Percentiles rank a stretch among this genome's conserved stretches.
Conservation (phyloP, 2,113 vertebrate genomes). For the Rhinichthys klamathensis region DNA sequence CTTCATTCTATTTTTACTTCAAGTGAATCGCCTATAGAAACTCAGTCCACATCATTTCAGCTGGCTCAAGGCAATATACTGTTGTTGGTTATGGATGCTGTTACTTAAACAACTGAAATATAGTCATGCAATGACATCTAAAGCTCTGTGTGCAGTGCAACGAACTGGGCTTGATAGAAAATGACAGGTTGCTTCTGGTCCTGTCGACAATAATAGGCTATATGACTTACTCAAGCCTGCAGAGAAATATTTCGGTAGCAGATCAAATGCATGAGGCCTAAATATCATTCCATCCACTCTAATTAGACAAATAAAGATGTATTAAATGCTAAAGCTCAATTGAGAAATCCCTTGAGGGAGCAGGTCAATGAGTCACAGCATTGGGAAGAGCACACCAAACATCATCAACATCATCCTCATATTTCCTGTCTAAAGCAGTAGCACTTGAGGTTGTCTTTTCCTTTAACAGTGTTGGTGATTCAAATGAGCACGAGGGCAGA, state of each 20-base stretch:
- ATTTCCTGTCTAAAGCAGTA: conserved; percentile 68
- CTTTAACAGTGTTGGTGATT: conserved; percentile 92
- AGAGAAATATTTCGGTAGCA: conserved; percentile 59
- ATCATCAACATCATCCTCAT: conserved; percentile 69
- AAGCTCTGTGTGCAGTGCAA: background rate
- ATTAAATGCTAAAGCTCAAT: conserved; percentile 62
- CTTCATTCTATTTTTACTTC: no score
- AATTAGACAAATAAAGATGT: conserved; percentile 75
- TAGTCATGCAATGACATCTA: background rate
- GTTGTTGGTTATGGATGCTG: background rate
- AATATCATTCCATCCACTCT: conserved; percentile 80
- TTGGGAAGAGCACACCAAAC: conserved; percentile 66
- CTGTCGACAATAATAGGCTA: conserved; percentile 46
- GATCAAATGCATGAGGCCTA: conserved; percentile 75
- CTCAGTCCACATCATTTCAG: background rate
- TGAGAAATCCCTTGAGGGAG: conserved; percentile 38
- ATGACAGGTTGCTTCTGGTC: conserved; percentile 52
- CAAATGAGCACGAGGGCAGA: conserved; percentile 95
- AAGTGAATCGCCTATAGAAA: no score
- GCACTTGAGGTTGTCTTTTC: conserved; percentile 59
- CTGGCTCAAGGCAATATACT: background rate
- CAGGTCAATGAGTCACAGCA: conserved; percentile 44
- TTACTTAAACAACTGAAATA: background rate
- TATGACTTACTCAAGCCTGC: conserved; percentile 45
- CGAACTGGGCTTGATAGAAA: conserved; percentile 37